Evolutionary conservation across 53 echinoderm and acorn worm genomes (phyloP), one percentile per base, ranked within the genome.

Genomic region (Holothuria scabra): DNA sequence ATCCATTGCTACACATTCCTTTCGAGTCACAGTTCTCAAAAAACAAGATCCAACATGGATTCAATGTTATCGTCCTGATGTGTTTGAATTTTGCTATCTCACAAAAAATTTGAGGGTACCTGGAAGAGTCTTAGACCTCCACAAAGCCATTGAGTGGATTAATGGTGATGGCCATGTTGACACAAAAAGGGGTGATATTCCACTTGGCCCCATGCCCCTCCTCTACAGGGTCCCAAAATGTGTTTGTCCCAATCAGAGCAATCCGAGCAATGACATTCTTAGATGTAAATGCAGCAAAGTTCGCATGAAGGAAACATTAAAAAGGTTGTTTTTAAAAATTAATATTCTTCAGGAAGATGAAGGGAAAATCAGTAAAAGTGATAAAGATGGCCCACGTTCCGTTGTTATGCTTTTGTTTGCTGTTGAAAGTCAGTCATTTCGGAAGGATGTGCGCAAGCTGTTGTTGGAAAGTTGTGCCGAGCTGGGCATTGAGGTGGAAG

Each of bases 161-260:
- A 71, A 46, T 41, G 25, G 46, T 21, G 71, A 71, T 71, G 71
- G 71, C n/a, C 71, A 71, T 44, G 71, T 37, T 20, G 71, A 44
- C 26, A 71, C 71, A 5, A 48, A 46, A 0, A 71, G 21, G 71
- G 71, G 71, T 46, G 41, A 44, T 12, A 44, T 71, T 12, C 71
- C 71, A 71, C 71, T 48, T 41, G 71, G 71, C 1, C 71, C 71
- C 23, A 71, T 11, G 46, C 71, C 71, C 7, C 71, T 71, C 1
- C 46, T 71, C 44, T 71, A 71, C 46, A 38, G 71, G 71, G 71
- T 71, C 71, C 71, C 71, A 72, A 3, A 24, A 22, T 72, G 72
- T 72, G 46, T 44, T 20, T 72, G 72, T 48, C 0, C 14, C 52
- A 52, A 18, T 18, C 21, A 46, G 37, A 71, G 21, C 24, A 14